Conservation (phyloP, 2,888 invertebrate species). For the Orthosia cruda region DNA sequence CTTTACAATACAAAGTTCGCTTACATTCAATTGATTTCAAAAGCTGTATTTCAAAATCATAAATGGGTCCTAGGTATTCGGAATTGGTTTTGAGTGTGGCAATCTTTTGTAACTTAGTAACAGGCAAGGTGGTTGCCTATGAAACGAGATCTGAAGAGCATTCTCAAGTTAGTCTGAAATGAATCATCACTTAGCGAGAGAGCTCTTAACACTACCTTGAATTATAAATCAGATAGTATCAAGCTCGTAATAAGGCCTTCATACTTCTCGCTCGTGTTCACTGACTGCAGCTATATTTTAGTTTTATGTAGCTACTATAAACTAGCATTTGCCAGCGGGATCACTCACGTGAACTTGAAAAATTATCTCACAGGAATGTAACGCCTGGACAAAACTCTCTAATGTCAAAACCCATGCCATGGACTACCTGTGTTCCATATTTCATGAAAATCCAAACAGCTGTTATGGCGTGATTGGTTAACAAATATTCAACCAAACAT, state of each 20-base stretch:
- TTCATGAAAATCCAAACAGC: too few relatives aligned
- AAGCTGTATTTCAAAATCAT: constrained; percentile 55
- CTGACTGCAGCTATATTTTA: constrained; percentile 13
- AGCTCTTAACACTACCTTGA: constrained; percentile 57
- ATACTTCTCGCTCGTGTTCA: constrained; percentile 36
- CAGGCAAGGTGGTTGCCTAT: constrained; percentile 14
- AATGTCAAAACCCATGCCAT: too few relatives aligned
- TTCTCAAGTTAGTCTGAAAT: constrained; percentile 27
- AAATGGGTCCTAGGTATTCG: constrained; percentile 51
- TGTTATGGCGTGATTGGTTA: too few relatives aligned
- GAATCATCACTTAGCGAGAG: constrained; percentile 59
- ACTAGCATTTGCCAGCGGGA: neutral
- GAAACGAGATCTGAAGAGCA: constrained; percentile 29
- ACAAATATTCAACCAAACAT: too few relatives aligned
- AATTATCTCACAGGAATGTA: neutral
- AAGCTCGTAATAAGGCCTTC: constrained; percentile 52
- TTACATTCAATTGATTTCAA: constrained; percentile 54
- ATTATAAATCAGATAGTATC: constrained; percentile 58
- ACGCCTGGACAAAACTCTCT: too few relatives aligned
- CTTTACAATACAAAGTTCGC: constrained; percentile 37
- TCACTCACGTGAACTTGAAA: neutral
- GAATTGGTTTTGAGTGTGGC: constrained; percentile 30
- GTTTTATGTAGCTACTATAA: neutral
- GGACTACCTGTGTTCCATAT: too few relatives aligned
- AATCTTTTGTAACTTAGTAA: constrained; percentile 23